Percentiles rank a stretch among this genome's conserved stretches.
Conservation (phyloP, 2,113 vertebrate species). For the Nanorana parkeri region DNA sequence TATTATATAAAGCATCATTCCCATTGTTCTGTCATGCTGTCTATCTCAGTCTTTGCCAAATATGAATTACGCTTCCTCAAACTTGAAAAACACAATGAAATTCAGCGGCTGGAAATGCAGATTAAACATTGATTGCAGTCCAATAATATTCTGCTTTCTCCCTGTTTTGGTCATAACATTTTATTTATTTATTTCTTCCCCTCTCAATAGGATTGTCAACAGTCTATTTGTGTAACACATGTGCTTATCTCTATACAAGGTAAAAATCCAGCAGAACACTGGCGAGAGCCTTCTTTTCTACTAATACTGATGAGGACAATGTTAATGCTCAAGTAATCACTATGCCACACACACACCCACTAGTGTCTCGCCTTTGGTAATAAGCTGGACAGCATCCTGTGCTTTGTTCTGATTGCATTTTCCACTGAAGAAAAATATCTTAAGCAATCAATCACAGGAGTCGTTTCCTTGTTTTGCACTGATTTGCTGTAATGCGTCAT, state of each 20-base stretch:
- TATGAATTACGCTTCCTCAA: background rate
- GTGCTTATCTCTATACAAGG: constrained; percentile 45
- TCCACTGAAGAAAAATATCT: constrained; percentile 17
- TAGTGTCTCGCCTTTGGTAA: background rate
- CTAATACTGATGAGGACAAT: constrained; percentile 38
- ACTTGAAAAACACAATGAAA: constrained; percentile 6
- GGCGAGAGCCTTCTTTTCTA: constrained; percentile 15
- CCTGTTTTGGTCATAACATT: constrained; percentile 31
- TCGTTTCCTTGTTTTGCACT: constrained; percentile 4
- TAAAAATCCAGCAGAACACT: constrained; percentile 18
- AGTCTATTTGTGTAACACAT: constrained; percentile 28
- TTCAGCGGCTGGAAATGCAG: constrained; percentile 10
- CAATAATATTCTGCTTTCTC: constrained; percentile 24
- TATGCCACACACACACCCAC: constrained; percentile 22
- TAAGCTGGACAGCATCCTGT: constrained; percentile 28
- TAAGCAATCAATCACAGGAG: constrained; percentile 4
- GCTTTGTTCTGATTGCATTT: constrained; percentile 24
- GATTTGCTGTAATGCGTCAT: background rate
- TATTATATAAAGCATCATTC: background rate
- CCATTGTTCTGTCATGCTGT: background rate
- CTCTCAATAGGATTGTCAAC: constrained; percentile 17
- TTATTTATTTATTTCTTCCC: background rate
- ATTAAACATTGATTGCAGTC: constrained; percentile 19
- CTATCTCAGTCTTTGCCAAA: constrained; percentile 8
- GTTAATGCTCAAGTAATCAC: constrained; percentile 31